Percentiles rank a stretch among this genome's conserved stretches.
phyloP scores from a whole-genome alignment of 2,888 invertebrate genomes.

The Dryobota labecula region DNA sequence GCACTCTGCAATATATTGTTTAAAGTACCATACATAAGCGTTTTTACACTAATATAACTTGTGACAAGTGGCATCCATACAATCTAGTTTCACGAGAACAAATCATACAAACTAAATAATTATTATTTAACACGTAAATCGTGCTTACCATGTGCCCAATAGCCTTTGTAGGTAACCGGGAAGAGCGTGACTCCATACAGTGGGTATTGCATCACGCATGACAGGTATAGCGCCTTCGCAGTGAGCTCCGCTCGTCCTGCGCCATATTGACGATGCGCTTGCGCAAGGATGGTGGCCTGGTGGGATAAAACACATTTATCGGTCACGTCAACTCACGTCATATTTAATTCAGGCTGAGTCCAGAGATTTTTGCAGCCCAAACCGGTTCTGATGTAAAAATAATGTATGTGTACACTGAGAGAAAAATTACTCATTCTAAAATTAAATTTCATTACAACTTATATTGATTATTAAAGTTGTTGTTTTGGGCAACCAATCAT shows the following conservation, averaged over 20 bases:
- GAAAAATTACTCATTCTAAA: background rate
- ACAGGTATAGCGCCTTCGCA: constrained; percentile 97
- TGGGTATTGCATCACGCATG: constrained; percentile 99
- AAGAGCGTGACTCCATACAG: constrained; percentile 96
- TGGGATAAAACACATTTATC: background rate
- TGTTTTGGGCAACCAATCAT: background rate
- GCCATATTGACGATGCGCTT: constrained; percentile 97
- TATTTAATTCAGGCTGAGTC: background rate
- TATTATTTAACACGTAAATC: too few species aligned
- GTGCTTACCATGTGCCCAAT: constrained; percentile 96
- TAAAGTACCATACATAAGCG: background rate
- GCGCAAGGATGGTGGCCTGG: constrained; percentile 95
- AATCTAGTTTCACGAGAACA: background rate
- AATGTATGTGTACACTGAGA: background rate
- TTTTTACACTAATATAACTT: background rate
- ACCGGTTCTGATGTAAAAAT: background rate
- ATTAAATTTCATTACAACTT: background rate
- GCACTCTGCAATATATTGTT: too few species aligned
- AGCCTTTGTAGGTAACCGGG: constrained; percentile 97
- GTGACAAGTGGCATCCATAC: too few species aligned
- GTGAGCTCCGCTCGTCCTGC: constrained; percentile 97
- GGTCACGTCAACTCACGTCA: background rate
- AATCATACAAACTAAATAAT: background rate
- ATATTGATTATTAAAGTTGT: background rate
- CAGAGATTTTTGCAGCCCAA: background rate